Percentiles rank a stretch among this genome's conserved stretches.
Evolutionary conservation across 2,113 vertebrate species (phyloP).

Genomic region (Rhadina sibilatrix): DNA sequence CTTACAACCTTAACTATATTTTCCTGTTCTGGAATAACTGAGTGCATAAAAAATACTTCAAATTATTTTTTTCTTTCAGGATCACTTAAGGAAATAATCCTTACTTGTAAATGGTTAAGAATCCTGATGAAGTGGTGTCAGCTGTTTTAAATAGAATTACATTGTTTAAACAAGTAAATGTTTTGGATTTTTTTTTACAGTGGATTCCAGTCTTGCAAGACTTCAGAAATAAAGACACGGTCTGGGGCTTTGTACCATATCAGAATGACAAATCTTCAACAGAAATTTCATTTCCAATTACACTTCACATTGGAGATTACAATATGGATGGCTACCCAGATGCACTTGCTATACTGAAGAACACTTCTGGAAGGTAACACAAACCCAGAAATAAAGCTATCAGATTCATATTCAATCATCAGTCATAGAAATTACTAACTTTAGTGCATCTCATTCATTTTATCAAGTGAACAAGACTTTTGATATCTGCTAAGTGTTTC

Average conservation of each 20-base stretch:
- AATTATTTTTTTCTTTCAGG: neutral
- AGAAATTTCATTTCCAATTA: conserved; percentile 75
- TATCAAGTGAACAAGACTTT: neutral
- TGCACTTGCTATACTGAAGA: conserved; percentile 87
- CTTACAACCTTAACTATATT: neutral
- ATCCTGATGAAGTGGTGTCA: neutral
- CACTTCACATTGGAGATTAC: conserved; percentile 93
- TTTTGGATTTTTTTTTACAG: conserved; percentile 59
- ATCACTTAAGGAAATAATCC: neutral
- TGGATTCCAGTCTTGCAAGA: conserved; percentile 87
- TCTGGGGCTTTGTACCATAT: conserved; percentile 86
- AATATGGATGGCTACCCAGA: conserved; percentile 98
- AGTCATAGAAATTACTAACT: neutral
- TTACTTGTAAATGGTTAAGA: neutral
- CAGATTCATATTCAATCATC: neutral
- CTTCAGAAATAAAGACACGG: conserved; percentile 81
- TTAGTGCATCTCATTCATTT: neutral
- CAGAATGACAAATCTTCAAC: conserved; percentile 17
- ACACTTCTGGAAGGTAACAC: conserved; percentile 86
- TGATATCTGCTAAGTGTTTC: neutral
- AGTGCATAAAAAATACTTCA: neutral
- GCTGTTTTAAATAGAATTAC: neutral
- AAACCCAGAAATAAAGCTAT: neutral
- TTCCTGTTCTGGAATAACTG: neutral
- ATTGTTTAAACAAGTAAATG: neutral